Evolutionary conservation across 2,113 vertebrate species (phyloP).

Genomic region (Podilymbus podiceps): DNA sequence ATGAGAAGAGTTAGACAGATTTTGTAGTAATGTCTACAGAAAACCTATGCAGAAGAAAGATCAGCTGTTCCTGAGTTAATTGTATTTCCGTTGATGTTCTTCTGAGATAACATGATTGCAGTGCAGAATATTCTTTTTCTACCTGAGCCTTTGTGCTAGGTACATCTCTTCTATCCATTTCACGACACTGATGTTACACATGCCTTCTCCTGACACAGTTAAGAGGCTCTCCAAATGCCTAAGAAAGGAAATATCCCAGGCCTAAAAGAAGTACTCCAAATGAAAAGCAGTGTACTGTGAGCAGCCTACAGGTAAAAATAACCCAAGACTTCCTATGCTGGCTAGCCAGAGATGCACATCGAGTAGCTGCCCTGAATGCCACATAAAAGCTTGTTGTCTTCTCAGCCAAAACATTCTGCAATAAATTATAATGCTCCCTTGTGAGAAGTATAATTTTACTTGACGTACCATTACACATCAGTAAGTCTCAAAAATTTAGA

Average conservation of each 20-base stretch:
- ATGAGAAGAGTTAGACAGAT: background rate
- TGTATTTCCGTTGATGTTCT: background rate
- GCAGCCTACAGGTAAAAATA: background rate
- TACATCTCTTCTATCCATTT: background rate
- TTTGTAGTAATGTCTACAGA: background rate
- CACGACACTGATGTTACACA: background rate
- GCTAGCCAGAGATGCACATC: background rate
- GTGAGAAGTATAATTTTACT: background rate
- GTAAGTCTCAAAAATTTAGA: background rate
- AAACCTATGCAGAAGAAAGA: background rate
- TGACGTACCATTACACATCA: background rate
- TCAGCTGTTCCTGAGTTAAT: constrained; percentile 14
- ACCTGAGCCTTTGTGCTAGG: background rate
- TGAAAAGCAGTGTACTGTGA: background rate
- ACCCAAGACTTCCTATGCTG: background rate
- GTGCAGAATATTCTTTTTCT: background rate
- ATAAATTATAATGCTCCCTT: background rate
- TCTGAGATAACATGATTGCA: background rate
- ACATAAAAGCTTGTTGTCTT: background rate
- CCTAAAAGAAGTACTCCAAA: background rate
- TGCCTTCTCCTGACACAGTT: background rate
- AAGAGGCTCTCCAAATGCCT: background rate
- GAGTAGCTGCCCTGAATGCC: background rate
- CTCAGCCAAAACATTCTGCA: background rate
- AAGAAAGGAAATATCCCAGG: background rate